Percentiles rank a stretch among this genome's conserved stretches.
Evolutionary conservation across 1,140 invertebrate genomes (phyloP).

Genomic region (Micrasema longulum): DNA sequence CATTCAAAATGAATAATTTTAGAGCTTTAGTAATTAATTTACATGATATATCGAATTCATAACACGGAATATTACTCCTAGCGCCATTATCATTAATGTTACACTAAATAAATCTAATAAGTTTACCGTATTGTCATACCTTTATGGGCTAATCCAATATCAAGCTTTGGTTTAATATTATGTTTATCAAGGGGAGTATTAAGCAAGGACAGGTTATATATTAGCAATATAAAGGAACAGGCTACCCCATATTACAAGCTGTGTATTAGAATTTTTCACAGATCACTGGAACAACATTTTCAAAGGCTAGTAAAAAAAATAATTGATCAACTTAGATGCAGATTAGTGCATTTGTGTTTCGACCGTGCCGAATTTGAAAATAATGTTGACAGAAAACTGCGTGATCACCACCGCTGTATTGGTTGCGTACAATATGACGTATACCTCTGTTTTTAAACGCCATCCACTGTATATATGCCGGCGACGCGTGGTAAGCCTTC

Average conservation of each 20-base stretch:
- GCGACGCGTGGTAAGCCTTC: constrained; percentile 67
- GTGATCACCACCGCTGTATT: constrained; percentile 28
- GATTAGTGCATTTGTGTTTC: not conserved
- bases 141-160: constrained; percentile 1
- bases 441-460: constrained; percentile 66
- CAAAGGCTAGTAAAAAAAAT: not conserved
- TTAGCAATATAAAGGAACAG: constrained; percentile 30
- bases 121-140: constrained; percentile 40
- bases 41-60: too few species aligned
- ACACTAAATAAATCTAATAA: constrained; percentile 30
- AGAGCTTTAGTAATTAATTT: too few species aligned
- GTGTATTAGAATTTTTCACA: constrained; percentile 18
- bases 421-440: constrained; percentile 14
- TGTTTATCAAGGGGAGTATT: constrained; percentile 12
- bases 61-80: too few species aligned
- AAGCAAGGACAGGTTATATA: constrained; percentile 33
- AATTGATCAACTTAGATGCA: not conserved
- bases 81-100: too few species aligned
- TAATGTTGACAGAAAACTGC: constrained; percentile 22
- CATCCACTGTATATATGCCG: constrained; percentile 67
- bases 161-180: constrained; percentile 33
- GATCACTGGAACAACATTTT: not conserved
- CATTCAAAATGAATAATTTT: too few species aligned
- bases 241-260: constrained; percentile 37
- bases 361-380: not conserved